Evolutionary conservation across 2,797 vertebrate genomes (phyloP).

Genomic region (Cirrhinus mrigala): DNA sequence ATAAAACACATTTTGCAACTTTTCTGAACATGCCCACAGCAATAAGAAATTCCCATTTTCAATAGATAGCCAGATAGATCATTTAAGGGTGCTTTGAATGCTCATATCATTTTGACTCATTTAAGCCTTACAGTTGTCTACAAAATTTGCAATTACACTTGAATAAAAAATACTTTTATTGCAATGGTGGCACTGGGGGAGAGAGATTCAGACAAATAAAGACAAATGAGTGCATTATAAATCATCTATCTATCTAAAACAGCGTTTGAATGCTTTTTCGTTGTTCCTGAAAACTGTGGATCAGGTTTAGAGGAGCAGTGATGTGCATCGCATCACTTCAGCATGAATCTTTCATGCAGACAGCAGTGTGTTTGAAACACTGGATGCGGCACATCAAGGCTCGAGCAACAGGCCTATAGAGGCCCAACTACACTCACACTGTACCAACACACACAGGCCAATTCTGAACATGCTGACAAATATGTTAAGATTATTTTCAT

Average conservation of each 20-base stretch:
- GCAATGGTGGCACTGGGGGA: no score
- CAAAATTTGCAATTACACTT: no score
- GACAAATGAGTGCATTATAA: no score
- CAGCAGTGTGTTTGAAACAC: background rate
- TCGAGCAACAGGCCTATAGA: constrained; percentile 27
- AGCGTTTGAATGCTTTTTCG: background rate
- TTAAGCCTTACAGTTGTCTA: no score
- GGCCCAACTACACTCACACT: background rate
- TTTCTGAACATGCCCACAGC: background rate
- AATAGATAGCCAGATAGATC: no score
- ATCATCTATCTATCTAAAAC: background rate
- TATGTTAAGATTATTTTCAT: background rate
- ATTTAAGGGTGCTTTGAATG: no score
- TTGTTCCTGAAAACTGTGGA: background rate
- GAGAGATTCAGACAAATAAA: no score
- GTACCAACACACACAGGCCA: background rate
- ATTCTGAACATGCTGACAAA: background rate
- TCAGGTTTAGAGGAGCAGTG: background rate
- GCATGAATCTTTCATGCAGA: constrained; percentile 7
- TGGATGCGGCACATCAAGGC: background rate
- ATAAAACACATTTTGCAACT: no score
- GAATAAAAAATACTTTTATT: no score
- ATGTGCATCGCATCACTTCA: background rate
- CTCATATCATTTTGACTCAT: no score
- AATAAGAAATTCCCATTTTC: no score